phyloP scores from a whole-genome alignment of 23 tunicate genomes.

The Aplidium turbinatum region DNA sequence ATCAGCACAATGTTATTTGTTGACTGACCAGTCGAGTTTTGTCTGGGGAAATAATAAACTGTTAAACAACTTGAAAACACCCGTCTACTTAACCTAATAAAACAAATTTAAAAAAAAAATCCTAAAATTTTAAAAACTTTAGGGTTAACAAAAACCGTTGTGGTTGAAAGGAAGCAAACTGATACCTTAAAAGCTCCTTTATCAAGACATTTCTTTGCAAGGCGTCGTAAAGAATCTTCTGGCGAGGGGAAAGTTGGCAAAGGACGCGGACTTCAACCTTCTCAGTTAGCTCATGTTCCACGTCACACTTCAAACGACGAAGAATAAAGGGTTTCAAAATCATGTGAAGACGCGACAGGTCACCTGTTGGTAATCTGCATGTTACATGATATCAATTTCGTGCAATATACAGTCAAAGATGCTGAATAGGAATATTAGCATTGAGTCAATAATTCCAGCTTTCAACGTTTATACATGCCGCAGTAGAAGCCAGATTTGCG shows the following conservation, averaged over 20 bases:
- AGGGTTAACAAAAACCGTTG: background rate
- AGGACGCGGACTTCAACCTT: constrained; percentile 71
- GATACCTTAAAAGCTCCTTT: constrained; percentile 46
- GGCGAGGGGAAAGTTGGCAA: constrained; percentile 73
- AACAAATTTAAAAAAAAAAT: background rate
- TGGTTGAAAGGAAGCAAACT: background rate
- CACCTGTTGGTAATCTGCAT: constrained; percentile 12
- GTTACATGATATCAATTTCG: too few species aligned
- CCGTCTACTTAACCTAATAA: background rate
- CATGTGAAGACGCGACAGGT: constrained; percentile 72
- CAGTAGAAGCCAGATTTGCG: too few species aligned
- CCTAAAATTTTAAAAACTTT: background rate
- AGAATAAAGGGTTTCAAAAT: constrained; percentile 79
- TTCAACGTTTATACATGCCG: too few species aligned
- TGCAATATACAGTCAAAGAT: too few species aligned
- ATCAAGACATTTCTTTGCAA: constrained; percentile 58
- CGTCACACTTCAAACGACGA: constrained; percentile 73
- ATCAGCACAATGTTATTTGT: constrained; percentile 53
- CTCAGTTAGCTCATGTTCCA: constrained; percentile 80
- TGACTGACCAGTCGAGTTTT: constrained; percentile 28
- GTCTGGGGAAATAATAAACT: background rate
- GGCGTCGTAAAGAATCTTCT: constrained; percentile 52
- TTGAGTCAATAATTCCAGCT: too few species aligned
- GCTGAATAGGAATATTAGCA: too few species aligned
- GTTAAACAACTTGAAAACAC: background rate